These are phyloP conservation scores for Drosophila teissieri DNA, from an alignment of 1,140 invertebrate genomes.

Conservation along the genomic window DNA sequence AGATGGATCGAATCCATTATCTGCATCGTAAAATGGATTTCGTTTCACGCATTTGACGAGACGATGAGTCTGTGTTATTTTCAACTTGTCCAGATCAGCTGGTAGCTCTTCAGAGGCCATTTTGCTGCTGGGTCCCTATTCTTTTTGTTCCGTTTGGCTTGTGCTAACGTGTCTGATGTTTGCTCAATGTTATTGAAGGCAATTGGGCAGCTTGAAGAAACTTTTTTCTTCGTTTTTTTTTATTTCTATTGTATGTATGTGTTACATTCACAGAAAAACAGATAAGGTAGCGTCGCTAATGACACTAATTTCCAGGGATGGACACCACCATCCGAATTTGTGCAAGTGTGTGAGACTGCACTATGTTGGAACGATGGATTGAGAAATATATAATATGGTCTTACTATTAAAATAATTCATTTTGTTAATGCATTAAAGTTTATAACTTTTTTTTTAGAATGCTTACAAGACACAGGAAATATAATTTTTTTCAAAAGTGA, in stretches of 20 bases:
- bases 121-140: background rate
- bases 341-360: background rate
- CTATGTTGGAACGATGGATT: slow-evolving; percentile 3
- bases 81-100: slow-evolving; percentile 45
- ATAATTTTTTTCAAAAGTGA: too few relatives aligned
- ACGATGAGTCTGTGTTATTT: slow-evolving; percentile 52
- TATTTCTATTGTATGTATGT: slow-evolving; percentile 47
- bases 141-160: background rate
- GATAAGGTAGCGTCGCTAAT: slow-evolving; percentile 14
- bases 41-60: slow-evolving; percentile 27
- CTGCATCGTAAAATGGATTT: slow-evolving; percentile 41
- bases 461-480: too few relatives aligned
- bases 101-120: slow-evolving; percentile 37
- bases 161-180: background rate
- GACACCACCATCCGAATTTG: background rate
- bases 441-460: too few relatives aligned
- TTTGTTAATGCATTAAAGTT: too few relatives aligned
- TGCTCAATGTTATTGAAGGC: slow-evolving; percentile 1
- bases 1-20: slow-evolving; percentile 28
- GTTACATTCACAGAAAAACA: slow-evolving; percentile 33
- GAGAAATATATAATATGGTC: background rate
- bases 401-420: too few relatives aligned
- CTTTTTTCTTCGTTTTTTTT: slow-evolving; percentile 23
- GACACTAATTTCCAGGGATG: background rate
- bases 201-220: slow-evolving; percentile 2